These are phyloP conservation scores for Apantesis nais DNA, from an alignment of 2,888 invertebrate genomes.

Conservation along the genomic window DNA sequence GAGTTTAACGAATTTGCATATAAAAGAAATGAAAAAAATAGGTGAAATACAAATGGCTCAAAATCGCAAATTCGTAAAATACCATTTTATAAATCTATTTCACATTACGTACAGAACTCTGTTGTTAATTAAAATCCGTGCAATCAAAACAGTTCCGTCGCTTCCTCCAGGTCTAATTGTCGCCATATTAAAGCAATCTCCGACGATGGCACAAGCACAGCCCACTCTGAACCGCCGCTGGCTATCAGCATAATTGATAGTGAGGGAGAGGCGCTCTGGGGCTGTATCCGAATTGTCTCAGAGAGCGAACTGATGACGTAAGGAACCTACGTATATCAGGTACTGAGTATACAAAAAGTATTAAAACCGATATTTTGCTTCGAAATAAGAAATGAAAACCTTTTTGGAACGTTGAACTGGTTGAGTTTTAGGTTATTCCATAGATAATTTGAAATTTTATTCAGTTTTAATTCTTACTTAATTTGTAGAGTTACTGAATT, in stretches of 20 bases:
- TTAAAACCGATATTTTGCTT: background rate
- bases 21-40: no score
- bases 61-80: background rate
- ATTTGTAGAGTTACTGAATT: no score
- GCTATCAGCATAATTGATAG: constrained; percentile 42
- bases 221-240: constrained; percentile 35
- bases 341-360: background rate
- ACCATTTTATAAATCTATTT: background rate
- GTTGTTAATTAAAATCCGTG: constrained; percentile 14
- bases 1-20: background rate
- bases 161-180: constrained; percentile 40
- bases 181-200: constrained; percentile 57
- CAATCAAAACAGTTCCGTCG: constrained; percentile 33
- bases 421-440: background rate
- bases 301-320: constrained; percentile 8
- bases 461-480: background rate
- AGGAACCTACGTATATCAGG: background rate
- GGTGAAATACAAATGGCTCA: background rate
- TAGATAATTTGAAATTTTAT: background rate
- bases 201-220: constrained; percentile 36
- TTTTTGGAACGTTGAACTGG: background rate
- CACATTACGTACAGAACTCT: background rate
- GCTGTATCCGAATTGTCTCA: constrained; percentile 3
- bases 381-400: background rate
- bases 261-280: constrained; percentile 8